phyloP scores from a whole-genome alignment of 1,140 invertebrate genomes.

The Centruroides sculpturatus region DNA sequence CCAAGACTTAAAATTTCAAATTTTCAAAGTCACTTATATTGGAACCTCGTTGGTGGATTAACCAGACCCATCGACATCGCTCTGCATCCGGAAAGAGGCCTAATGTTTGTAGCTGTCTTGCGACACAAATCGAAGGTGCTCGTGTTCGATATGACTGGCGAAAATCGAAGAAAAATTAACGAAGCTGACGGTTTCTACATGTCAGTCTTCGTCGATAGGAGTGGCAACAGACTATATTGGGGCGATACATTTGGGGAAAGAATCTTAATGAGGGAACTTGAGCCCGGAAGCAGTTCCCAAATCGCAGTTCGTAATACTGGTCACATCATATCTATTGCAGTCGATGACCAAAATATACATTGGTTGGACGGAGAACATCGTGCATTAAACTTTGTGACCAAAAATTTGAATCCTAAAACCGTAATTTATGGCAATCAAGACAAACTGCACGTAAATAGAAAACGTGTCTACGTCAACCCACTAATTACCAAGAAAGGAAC shows the following conservation, averaged over 20 bases:
- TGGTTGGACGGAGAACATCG: constrained; percentile 28
- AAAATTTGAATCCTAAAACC: neutral
- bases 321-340: constrained; percentile 23
- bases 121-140: constrained; percentile 10
- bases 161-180: neutral
- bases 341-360: constrained; percentile 28
- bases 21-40: too few relatives aligned
- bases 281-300: too few relatives aligned
- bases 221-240: constrained; percentile 13
- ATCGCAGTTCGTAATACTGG: neutral
- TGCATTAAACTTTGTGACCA: neutral
- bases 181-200: neutral
- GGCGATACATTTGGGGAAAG: constrained; percentile 5
- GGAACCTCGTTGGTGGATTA: too few relatives aligned
- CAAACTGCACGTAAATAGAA: too few relatives aligned
- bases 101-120: constrained; percentile 14
- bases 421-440: too few relatives aligned
- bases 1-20: too few relatives aligned
- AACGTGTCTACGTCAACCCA: too few relatives aligned
- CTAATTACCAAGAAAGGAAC: too few relatives aligned
- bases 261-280: too few relatives aligned
- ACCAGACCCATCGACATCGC: too few relatives aligned
- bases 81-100: too few relatives aligned
- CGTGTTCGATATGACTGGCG: constrained; percentile 17
- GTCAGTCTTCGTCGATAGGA: neutral